phyloP scores from a whole-genome alignment of 1,140 invertebrate species.

The Pemphigus obesinymphae region DNA sequence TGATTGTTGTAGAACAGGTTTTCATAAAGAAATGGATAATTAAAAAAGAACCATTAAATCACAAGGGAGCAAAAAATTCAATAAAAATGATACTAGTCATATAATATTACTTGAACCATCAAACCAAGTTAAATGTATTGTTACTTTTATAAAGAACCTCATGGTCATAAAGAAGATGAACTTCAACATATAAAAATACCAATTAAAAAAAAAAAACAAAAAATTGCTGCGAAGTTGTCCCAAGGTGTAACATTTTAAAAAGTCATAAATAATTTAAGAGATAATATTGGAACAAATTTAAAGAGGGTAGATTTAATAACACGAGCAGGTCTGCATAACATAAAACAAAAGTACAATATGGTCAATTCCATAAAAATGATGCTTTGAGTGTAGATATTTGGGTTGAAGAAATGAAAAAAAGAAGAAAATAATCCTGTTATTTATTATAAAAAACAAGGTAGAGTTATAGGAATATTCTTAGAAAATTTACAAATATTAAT shows the following conservation, averaged over 20 bases:
- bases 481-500: no score
- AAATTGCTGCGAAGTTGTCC: neutral
- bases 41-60: neutral
- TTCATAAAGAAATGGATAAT: neutral
- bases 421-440: neutral
- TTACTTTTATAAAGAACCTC: neutral
- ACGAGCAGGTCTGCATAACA: neutral
- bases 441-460: neutral
- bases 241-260: neutral
- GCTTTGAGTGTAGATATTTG: neutral
- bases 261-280: neutral
- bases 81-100: neutral
- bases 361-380: neutral
- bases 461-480: neutral
- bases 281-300: neutral
- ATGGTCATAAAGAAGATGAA: neutral
- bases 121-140: neutral
- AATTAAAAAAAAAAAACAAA: neutral
- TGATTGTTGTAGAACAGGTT: neutral
- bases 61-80: neutral
- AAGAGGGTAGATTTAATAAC: neutral
- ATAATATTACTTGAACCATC: neutral
- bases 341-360: neutral
- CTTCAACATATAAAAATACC: neutral
- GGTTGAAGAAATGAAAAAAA: neutral